A percentile compares a stretch with the other conserved stretches of the same genome.
Conservation (phyloP, 2,113 vertebrate species). For the Acrocephalus kingi region DNA sequence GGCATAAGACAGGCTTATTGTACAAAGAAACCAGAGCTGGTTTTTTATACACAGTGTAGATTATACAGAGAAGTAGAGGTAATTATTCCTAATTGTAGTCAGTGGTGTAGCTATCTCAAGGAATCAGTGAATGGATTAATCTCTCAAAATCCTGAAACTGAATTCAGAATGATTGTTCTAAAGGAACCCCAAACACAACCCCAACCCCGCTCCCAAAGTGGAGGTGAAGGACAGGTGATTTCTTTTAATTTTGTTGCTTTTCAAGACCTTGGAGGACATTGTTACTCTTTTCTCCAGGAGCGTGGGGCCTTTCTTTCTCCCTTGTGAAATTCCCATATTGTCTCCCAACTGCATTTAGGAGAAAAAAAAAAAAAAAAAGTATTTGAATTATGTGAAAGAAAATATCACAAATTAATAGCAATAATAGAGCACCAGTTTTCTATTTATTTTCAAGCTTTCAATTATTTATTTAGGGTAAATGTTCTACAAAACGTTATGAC, state of each 20-base stretch:
- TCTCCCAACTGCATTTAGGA: not conserved
- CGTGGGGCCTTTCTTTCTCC: accelerated
- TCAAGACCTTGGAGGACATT: not conserved
- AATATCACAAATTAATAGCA: not conserved
- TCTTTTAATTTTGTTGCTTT: not conserved
- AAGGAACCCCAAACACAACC: not conserved
- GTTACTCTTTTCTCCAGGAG: not conserved
- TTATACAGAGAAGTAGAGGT: not conserved
- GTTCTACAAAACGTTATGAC: not conserved
- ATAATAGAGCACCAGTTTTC: not conserved
- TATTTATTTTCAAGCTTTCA: not conserved
- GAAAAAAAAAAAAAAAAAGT: not conserved
- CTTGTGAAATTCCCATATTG: not conserved
- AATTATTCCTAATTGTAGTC: not conserved
- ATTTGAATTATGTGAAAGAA: not conserved
- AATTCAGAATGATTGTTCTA: not conserved
- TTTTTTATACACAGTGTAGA: not conserved
- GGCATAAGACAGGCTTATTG: not conserved
- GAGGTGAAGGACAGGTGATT: not conserved
- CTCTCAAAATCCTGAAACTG: not conserved
- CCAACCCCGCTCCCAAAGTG: not conserved
- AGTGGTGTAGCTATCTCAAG: not conserved
- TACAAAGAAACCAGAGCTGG: not conserved
- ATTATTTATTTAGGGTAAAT: not conserved
- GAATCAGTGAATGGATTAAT: not conserved